Conservation (phyloP, 1,140 invertebrate species). For the Ips typographus region DNA sequence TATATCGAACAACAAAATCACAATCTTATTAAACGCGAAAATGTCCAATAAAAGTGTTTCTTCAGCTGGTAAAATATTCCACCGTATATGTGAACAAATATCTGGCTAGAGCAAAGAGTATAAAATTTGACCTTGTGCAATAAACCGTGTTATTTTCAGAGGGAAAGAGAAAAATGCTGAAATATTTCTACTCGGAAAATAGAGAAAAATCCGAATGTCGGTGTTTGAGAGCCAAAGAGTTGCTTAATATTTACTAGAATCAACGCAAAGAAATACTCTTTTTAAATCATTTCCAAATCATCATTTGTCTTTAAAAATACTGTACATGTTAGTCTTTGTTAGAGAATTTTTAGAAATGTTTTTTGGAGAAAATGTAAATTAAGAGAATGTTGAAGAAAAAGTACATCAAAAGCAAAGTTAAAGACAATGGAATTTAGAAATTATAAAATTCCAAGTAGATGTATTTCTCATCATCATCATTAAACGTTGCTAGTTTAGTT, state of each 20-base stretch:
- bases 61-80: too few relatives aligned
- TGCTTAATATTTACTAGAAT: slow-evolving; percentile 15
- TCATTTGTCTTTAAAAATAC: background rate
- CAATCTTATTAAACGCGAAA: too few relatives aligned
- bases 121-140: slow-evolving; percentile 1
- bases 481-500: too few relatives aligned
- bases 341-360: background rate
- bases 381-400: too few relatives aligned
- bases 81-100: background rate
- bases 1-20: too few relatives aligned
- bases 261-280: background rate
- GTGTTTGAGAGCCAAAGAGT: slow-evolving; percentile 18
- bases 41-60: too few relatives aligned
- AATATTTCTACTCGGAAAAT: slow-evolving; percentile 13
- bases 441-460: too few relatives aligned
- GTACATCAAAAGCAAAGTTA: too few relatives aligned
- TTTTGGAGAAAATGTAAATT: too few relatives aligned
- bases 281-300: background rate
- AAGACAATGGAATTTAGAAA: too few relatives aligned
- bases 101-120: slow-evolving; percentile 3
- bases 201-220: slow-evolving; percentile 8
- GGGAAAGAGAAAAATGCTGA: slow-evolving; percentile 7
- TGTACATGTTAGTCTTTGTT: background rate
- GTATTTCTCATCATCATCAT: too few relatives aligned
- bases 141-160: slow-evolving; percentile 14